These are phyloP conservation scores for Pomacea maculata DNA, from an alignment of 1,140 invertebrate genomes.

Conservation along the genomic window DNA sequence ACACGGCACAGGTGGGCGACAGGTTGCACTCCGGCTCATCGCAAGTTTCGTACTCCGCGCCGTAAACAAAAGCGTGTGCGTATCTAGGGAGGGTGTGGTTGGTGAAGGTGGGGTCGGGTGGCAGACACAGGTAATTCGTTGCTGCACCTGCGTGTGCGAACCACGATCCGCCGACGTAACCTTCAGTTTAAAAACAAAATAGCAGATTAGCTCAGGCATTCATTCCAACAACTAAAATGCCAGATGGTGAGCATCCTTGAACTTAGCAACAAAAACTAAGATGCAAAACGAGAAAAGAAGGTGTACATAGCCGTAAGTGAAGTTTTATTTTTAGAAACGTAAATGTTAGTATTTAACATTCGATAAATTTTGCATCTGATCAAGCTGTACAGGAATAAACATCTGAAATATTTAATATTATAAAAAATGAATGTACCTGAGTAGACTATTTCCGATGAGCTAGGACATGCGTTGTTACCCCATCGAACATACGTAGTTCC, in stretches of 20 bases:
- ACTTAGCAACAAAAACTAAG: background rate
- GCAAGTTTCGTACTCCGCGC: constrained; percentile 24
- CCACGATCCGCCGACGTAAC: constrained; percentile 7
- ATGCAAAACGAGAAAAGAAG: background rate
- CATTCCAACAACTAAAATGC: too few species aligned
- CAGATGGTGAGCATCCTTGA: too few species aligned
- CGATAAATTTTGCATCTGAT: background rate
- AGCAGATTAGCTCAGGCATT: too few species aligned
- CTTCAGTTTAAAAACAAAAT: background rate
- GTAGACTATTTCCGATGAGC: background rate
- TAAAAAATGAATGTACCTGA: background rate
- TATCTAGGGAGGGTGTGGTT: constrained; percentile 16
- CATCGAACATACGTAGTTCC: background rate
- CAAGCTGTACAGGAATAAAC: background rate
- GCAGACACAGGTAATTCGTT: background rate
- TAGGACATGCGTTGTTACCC: background rate
- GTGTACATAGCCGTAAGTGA: background rate
- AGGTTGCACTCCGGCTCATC: constrained; percentile 32
- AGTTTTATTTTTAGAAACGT: background rate
- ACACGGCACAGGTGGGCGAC: constrained; percentile 17
- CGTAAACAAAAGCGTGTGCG: constrained; percentile 18
- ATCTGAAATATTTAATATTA: background rate
- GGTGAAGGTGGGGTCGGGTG: constrained; percentile 28
- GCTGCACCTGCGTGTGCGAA: constrained; percentile 21
- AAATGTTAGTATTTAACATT: background rate